Conservation (phyloP, 2,113 vertebrate species). For the Saccopteryx bilineata region DNA sequence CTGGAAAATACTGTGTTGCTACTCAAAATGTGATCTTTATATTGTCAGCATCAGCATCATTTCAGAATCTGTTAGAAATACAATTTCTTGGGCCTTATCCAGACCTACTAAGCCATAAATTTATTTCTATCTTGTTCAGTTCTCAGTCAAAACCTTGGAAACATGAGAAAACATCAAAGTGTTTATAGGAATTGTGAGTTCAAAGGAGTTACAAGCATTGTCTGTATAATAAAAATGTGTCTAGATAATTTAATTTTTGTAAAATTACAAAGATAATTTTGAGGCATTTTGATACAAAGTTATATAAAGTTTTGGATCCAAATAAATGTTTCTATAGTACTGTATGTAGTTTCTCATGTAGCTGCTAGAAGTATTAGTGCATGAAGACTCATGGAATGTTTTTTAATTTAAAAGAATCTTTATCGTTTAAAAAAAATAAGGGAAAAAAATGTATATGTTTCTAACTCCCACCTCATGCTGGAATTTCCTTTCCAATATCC, state of each 20-base stretch:
- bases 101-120: background rate
- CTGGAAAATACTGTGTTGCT: background rate
- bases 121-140: background rate
- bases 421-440: background rate
- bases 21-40: background rate
- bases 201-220: background rate
- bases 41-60: background rate
- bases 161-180: background rate
- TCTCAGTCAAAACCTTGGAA: background rate
- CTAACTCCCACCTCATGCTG: background rate
- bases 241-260: background rate
- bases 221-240: background rate
- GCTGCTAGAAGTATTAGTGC: background rate
- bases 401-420: background rate
- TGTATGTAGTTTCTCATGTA: background rate
- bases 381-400: background rate
- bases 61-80: background rate
- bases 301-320: background rate
- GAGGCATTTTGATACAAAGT: background rate
- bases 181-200: background rate
- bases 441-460: background rate
- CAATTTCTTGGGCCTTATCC: background rate
- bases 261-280: background rate
- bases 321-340: slow-evolving; percentile 29
- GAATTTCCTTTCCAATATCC: background rate